Evolutionary conservation across 1,140 invertebrate genomes (phyloP), one percentile per base, ranked within the genome.

Genomic region (Pantala flavescens): DNA sequence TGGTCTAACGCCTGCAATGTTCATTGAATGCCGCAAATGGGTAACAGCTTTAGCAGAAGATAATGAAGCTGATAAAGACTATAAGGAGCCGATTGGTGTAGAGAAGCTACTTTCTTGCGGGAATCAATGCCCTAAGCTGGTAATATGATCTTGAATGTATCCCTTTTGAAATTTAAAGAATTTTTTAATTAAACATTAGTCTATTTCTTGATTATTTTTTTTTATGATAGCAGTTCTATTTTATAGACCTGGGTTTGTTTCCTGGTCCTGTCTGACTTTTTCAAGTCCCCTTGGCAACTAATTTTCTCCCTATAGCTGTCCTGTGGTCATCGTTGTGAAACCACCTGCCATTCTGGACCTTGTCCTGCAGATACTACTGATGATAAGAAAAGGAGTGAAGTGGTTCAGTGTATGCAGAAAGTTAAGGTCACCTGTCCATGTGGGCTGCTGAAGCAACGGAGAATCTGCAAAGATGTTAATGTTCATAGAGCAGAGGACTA

Each of bases 91-190:
- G 12, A 63, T 3, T 21, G 2, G n/a, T 21, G 12, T 72, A 3
- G 71, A 72, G 36, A 72, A 84, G 76, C 81, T 91, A 77, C 84
- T 90, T 28, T 89, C 88, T 75, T 96, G 94, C 81, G 88, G 89
- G 71, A 93, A 93, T 81, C 92, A 91, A 75, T 98, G 96, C 81
- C 90, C 93, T 0, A 94, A 91, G n/a, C n/a, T 63, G 49, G 49
- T 63, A 12, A 21, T 3, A 36, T 36, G 28, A 36, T 36, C 2
- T 36, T 36, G 9, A 36, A 36, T 36, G 9, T 36, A 5, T 36
- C 28, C 28, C n/a, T n/a, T n/a, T n/a, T n/a, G n/a, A n/a, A n/a
- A n/a, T n/a, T n/a, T n/a, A n/a, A n/a, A n/a, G n/a, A n/a, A n/a
- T n/a, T n/a, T n/a, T n/a, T n/a, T n/a, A n/a, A n/a, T n/a, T n/a